Evolutionary conservation across 1,140 invertebrate genomes (phyloP).

Genomic region (Paracyclopina nana): DNA sequence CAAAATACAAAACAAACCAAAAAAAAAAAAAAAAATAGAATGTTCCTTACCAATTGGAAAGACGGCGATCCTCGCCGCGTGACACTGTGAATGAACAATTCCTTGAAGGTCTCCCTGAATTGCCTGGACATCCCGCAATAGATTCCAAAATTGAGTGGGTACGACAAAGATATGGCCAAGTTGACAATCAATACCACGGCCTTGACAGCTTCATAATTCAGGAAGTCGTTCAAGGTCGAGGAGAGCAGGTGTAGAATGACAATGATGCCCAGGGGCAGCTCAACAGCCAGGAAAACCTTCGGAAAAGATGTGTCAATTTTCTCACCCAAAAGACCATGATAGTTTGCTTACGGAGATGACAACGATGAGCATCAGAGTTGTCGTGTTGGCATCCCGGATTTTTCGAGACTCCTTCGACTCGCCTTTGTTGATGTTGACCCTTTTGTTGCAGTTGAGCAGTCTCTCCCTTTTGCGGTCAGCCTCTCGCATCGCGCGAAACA

Average conservation of each 20-base stretch:
- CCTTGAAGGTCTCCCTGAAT: slow-evolving; percentile 79
- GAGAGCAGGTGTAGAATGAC: slow-evolving; percentile 64
- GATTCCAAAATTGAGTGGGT: slow-evolving; percentile 84
- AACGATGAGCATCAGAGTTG: slow-evolving; percentile 82
- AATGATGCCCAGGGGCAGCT: slow-evolving; percentile 72
- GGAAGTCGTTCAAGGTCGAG: slow-evolving; percentile 27
- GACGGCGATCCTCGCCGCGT: too few relatives aligned
- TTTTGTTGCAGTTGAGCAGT: slow-evolving; percentile 23
- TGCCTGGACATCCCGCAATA: slow-evolving; percentile 87
- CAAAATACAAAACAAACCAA: too few relatives aligned
- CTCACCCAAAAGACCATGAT: background rate
- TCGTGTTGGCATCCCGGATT: slow-evolving; percentile 66
- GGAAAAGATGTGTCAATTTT: background rate
- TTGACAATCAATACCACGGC: slow-evolving; percentile 65
- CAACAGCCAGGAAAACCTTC: slow-evolving; percentile 58
- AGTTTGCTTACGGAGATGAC: slow-evolving; percentile 43
- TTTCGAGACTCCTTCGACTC: slow-evolving; percentile 48
- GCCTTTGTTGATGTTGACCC: background rate
- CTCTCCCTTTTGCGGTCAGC: slow-evolving; percentile 46
- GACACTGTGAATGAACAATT: slow-evolving; percentile 43
- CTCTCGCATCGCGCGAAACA: slow-evolving; percentile 59
- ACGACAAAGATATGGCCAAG: slow-evolving; percentile 72
- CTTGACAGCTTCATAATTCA: slow-evolving; percentile 59
- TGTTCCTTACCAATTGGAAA: too few relatives aligned
- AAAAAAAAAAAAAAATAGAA: too few relatives aligned